A percentile compares a stretch with the other conserved stretches of the same genome.
phyloP scores from a whole-genome alignment of 2,797 vertebrate species.

The Halcyon chelicuti region DNA sequence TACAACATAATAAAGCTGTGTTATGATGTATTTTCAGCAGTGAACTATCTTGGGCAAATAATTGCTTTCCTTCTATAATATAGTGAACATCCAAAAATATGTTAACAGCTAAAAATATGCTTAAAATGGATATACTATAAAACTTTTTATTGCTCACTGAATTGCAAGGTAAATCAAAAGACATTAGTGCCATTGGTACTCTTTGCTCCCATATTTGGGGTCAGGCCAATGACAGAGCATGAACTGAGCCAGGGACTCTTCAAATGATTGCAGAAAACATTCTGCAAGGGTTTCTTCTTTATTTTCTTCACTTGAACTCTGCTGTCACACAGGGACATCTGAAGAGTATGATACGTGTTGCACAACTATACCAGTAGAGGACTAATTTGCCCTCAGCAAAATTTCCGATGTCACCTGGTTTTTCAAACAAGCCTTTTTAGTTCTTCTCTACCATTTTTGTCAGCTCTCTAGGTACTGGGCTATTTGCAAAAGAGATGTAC shows the following conservation, averaged over 20 bases:
- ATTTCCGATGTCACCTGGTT: neutral
- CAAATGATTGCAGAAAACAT: neutral
- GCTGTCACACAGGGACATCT: slow-evolving; percentile 60
- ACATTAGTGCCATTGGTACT: neutral
- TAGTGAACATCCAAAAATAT: neutral
- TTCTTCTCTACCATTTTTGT: neutral
- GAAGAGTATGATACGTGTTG: neutral
- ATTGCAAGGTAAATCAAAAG: neutral
- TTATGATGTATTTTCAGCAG: neutral
- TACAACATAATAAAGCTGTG: neutral
- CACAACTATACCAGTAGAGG: neutral
- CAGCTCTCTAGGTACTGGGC: neutral
- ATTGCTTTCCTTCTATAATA: neutral
- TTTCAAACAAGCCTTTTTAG: neutral
- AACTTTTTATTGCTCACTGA: neutral
- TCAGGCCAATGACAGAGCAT: slow-evolving; percentile 65
- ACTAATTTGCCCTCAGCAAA: neutral
- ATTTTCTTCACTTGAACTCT: slow-evolving; percentile 70
- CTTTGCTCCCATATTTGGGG: slow-evolving; percentile 68
- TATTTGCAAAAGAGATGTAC: neutral
- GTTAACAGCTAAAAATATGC: neutral
- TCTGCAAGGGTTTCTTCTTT: slow-evolving; percentile 6
- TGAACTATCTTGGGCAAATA: neutral
- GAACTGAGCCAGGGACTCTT: slow-evolving; percentile 29
- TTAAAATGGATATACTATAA: neutral